Evolutionary conservation across 2,888 invertebrate genomes (phyloP).

Genomic region (Petrolisthes manimaculis): DNA sequence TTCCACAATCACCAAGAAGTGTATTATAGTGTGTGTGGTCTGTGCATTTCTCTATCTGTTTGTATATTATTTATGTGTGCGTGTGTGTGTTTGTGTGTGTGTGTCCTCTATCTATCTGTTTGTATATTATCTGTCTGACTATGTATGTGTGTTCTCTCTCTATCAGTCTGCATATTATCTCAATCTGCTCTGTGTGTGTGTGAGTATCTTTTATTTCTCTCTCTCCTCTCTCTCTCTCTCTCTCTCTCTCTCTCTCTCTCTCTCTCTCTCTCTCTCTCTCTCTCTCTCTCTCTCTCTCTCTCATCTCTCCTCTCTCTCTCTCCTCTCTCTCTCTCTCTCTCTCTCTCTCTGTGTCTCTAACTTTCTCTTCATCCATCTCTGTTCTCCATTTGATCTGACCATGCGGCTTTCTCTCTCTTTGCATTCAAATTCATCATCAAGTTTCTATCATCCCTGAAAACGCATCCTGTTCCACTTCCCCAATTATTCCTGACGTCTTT

Average conservation of each 20-base stretch:
- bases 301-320: not conserved
- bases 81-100: too few species aligned
- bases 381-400: not conserved
- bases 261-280: not conserved
- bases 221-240: not conserved
- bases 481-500: not conserved
- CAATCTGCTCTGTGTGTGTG: too few species aligned
- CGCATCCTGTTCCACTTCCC: not conserved
- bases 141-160: too few species aligned
- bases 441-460: not conserved
- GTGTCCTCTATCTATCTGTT: too few species aligned
- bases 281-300: conserved; percentile 8
- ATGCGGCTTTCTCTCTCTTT: not conserved
- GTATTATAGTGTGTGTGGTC: too few species aligned
- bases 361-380: not conserved
- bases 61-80: too few species aligned
- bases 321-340: not conserved
- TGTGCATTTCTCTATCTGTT: too few species aligned
- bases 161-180: too few species aligned
- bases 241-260: not conserved
- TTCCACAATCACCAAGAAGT: too few species aligned
- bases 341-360: not conserved
- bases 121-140: too few species aligned
- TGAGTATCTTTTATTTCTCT: not conserved
- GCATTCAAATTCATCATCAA: not conserved